phyloP scores from a whole-genome alignment of 2,113 vertebrate species.

The Actenoides hombroni region DNA sequence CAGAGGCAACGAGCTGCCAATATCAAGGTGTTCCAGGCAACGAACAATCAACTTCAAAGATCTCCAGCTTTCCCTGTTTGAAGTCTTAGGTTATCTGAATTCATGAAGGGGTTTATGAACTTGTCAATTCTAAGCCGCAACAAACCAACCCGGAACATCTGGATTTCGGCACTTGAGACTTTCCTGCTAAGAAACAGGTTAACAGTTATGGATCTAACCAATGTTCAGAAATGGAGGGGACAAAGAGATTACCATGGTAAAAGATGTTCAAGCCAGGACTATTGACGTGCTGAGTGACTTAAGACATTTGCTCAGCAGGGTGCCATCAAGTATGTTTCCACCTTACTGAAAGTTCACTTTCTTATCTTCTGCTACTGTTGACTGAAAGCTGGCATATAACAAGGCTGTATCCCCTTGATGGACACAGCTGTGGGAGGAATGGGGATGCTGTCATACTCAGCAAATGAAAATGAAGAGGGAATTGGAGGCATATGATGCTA shows the following conservation, averaged over 20 bases:
- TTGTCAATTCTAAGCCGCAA: neutral
- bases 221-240: neutral
- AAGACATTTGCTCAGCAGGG: neutral
- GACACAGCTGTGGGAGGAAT: neutral
- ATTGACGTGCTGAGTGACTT: neutral
- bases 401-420: neutral
- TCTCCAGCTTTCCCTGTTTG: neutral
- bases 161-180: neutral
- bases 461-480: neutral
- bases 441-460: neutral
- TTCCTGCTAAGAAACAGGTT: neutral
- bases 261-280: neutral
- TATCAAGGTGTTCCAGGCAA: neutral
- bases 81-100: neutral
- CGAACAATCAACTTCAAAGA: neutral
- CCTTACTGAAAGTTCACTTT: neutral
- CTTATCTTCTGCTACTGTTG: neutral
- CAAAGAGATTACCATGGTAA: neutral
- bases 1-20: neutral
- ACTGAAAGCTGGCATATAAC: neutral
- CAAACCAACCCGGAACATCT: neutral
- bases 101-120: neutral
- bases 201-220: neutral
- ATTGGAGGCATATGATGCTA: neutral
- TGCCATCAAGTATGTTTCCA: neutral